Evolutionary conservation across 1,140 invertebrate species (phyloP).

Genomic region (Neodiprion fabricii): DNA sequence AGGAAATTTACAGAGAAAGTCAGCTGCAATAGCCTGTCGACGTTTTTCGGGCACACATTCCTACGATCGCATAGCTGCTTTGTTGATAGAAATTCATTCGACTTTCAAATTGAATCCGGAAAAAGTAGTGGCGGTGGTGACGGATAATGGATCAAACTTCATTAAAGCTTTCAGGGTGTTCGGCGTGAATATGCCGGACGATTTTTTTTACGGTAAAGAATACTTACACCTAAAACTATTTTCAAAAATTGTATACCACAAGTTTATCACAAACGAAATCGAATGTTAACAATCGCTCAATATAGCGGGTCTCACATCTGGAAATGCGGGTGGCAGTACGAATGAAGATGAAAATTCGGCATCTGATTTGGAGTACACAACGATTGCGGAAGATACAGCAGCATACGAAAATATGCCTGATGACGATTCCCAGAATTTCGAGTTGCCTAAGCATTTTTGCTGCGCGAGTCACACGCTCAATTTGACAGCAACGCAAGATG

Average conservation of each 20-base stretch:
- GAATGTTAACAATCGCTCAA: too few relatives aligned
- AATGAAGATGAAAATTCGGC: slow-evolving; percentile 13
- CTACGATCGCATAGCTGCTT: not conserved
- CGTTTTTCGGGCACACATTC: slow-evolving; percentile 13
- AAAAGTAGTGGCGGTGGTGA: slow-evolving; percentile 6
- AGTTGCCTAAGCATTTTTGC: slow-evolving; percentile 15
- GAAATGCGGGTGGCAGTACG: not conserved
- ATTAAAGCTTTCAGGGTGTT: slow-evolving; percentile 34
- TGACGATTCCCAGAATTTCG: not conserved
- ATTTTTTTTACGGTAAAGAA: slow-evolving; percentile 10
- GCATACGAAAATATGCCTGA: slow-evolving; percentile 15
- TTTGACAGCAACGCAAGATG: slow-evolving; percentile 13
- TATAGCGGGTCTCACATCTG: not conserved
- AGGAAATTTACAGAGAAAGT: slow-evolving; percentile 8
- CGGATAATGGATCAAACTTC: slow-evolving; percentile 28
- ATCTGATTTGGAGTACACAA: slow-evolving; percentile 11
- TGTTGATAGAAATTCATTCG: not conserved
- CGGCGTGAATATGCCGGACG: slow-evolving; percentile 13
- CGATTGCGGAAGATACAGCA: slow-evolving; percentile 9
- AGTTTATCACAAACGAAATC: too few relatives aligned
- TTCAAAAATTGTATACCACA: too few relatives aligned
- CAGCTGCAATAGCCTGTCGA: slow-evolving; percentile 4
- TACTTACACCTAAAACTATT: too few relatives aligned
- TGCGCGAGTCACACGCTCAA: slow-evolving; percentile 15
- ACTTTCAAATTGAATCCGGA: not conserved